Evolutionary conservation across 2,888 invertebrate genomes (phyloP).

Genomic region (Ptychoptera albimana): DNA sequence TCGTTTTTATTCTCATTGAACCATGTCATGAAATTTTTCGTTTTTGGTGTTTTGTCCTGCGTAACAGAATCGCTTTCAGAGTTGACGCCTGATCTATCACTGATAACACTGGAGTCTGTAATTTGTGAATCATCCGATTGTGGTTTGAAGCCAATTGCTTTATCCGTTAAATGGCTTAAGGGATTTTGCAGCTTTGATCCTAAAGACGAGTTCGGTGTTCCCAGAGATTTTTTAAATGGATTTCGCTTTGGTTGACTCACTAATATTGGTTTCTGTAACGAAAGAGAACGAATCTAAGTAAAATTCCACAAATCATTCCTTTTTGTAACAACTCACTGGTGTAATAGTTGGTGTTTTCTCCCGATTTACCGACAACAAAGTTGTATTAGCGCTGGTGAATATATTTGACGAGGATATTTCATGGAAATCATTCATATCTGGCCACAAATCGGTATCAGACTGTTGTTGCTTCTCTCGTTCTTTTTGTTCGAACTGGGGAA

Average conservation of each 20-base stretch:
- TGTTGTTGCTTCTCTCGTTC: constrained; percentile 10
- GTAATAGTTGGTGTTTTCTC: constrained; percentile 12
- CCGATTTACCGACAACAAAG: background rate
- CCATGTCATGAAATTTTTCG: constrained; percentile 43
- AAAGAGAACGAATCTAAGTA: background rate
- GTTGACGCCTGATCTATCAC: background rate
- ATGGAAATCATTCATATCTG: too few species aligned
- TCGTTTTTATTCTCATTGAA: constrained; percentile 37
- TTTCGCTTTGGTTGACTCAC: constrained; percentile 27
- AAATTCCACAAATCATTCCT: background rate
- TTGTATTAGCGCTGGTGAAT: too few species aligned
- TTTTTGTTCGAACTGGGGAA: constrained; percentile 29
- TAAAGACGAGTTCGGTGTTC: constrained; percentile 14
- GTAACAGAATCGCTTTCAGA: constrained; percentile 2
- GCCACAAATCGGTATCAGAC: too few species aligned
- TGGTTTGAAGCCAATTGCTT: constrained; percentile 12
- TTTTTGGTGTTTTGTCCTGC: constrained; percentile 20
- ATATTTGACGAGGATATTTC: too few species aligned
- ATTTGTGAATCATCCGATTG: background rate
- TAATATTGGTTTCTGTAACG: constrained; percentile 21
- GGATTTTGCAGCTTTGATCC: constrained; percentile 20
- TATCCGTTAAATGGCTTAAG: constrained; percentile 20
- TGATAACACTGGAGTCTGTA: background rate
- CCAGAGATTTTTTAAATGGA: constrained; percentile 36
- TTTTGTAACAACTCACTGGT: constrained; percentile 12